Conservation (phyloP, 2,113 vertebrate species). For the Pelecanus crispus region DNA sequence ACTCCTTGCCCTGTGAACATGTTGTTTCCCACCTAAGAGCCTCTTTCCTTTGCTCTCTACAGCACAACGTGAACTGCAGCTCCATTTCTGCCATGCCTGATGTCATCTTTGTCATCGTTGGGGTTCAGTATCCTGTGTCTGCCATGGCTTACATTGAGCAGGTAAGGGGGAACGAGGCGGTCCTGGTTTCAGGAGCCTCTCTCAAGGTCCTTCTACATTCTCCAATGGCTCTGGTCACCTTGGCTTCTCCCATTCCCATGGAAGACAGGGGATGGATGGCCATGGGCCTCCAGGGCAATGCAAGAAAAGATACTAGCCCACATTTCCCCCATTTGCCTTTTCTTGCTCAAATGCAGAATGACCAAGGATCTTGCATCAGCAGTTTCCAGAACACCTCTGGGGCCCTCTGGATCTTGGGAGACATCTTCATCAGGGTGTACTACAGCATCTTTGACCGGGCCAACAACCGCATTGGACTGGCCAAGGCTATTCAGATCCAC, state of each 20-base stretch:
- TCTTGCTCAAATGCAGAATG: not conserved
- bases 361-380: constrained; percentile 14
- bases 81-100: constrained; percentile 48
- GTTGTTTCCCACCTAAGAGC: not conserved
- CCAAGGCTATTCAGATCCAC: constrained; percentile 43
- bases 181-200: not conserved
- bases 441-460: constrained; percentile 72
- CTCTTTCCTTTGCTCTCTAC: not conserved
- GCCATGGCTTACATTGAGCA: constrained; percentile 48
- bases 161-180: not conserved
- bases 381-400: constrained; percentile 50
- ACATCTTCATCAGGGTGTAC: constrained; percentile 69
- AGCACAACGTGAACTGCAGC: constrained; percentile 57
- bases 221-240: not conserved
- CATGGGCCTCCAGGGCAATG: accelerated
- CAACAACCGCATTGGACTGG: constrained; percentile 65
- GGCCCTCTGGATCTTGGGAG: constrained; percentile 69
- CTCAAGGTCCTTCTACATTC: not conserved
- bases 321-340: no score
- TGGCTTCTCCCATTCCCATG: not conserved
- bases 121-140: constrained; percentile 20
- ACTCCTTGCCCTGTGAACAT: not conserved
- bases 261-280: not conserved
- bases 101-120: constrained; percentile 58
- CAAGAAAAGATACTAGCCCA: not conserved